These are phyloP conservation scores for Tanypteryx hageni DNA, from an alignment of 2,888 invertebrate species.

Conservation along the genomic window DNA sequence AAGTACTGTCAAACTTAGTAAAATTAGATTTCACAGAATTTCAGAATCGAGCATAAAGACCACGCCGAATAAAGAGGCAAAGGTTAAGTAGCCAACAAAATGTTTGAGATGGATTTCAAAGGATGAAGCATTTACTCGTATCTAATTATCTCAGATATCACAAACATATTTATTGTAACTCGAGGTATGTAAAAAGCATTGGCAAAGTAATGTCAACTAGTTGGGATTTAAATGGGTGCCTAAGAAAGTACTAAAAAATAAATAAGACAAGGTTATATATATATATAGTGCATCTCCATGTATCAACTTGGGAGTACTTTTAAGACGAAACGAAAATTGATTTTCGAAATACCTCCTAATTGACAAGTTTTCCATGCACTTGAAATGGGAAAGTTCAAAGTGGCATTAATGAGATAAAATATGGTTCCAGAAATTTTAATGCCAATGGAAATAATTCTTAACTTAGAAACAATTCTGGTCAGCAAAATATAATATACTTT, in stretches of 20 bases:
- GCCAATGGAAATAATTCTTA: slow-evolving; percentile 49
- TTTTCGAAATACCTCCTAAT: background rate
- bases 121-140: too few relatives aligned
- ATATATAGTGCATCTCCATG: background rate
- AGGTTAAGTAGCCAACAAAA: too few relatives aligned
- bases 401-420: background rate
- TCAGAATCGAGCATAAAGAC: too few relatives aligned
- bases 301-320: background rate
- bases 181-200: slow-evolving; percentile 49
- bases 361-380: background rate
- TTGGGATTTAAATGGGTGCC: slow-evolving; percentile 32
- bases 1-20: too few relatives aligned
- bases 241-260: slow-evolving; percentile 49
- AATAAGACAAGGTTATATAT: slow-evolving; percentile 9
- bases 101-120: too few relatives aligned
- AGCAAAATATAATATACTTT: slow-evolving; percentile 8
- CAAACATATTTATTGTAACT: slow-evolving; percentile 50
- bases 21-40: too few relatives aligned
- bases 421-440: slow-evolving; percentile 34
- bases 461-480: background rate
- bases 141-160: too few relatives aligned
- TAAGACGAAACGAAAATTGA: background rate
- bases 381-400: background rate
- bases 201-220: slow-evolving; percentile 48
- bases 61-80: too few relatives aligned